Percentiles rank a stretch among this genome's conserved stretches.
These are phyloP conservation scores for Siniperca obscura DNA, from an alignment of 2,797 vertebrate species.

Conservation along the genomic window DNA sequence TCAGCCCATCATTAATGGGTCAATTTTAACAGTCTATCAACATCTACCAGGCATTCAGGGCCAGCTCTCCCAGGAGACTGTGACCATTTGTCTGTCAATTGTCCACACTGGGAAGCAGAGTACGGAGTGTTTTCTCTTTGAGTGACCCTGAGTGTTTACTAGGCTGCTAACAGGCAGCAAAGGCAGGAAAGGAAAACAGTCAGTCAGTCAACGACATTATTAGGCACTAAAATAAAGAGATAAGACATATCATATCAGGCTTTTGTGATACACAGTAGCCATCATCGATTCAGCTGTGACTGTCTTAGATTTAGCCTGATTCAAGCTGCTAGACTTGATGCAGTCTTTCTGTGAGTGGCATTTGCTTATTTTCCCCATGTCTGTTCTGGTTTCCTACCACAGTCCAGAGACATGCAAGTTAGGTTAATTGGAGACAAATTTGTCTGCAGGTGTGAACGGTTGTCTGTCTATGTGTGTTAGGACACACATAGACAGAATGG, in stretches of 20 bases:
- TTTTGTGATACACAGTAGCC: not conserved
- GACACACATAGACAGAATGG: not conserved
- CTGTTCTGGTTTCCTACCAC: not conserved
- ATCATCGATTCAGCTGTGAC: not conserved
- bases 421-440: not conserved
- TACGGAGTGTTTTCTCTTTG: not conserved
- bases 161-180: not conserved
- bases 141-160: not conserved
- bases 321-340: not conserved
- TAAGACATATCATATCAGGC: not conserved
- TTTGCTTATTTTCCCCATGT: no score
- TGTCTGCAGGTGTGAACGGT: not conserved
- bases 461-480: not conserved
- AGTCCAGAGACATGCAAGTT: not conserved
- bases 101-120: not conserved
- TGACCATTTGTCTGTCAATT: not conserved
- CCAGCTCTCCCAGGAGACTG: not conserved
- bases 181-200: not conserved
- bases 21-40: not conserved
- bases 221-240: not conserved
- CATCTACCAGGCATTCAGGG: not conserved
- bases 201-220: not conserved
- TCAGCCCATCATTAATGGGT: not conserved
- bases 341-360: not conserved
- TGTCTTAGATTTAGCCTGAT: not conserved